These are phyloP conservation scores for Glandiceps talaboti DNA, from an alignment of 53 echinoderm and acorn worm species.

Conservation along the genomic window DNA sequence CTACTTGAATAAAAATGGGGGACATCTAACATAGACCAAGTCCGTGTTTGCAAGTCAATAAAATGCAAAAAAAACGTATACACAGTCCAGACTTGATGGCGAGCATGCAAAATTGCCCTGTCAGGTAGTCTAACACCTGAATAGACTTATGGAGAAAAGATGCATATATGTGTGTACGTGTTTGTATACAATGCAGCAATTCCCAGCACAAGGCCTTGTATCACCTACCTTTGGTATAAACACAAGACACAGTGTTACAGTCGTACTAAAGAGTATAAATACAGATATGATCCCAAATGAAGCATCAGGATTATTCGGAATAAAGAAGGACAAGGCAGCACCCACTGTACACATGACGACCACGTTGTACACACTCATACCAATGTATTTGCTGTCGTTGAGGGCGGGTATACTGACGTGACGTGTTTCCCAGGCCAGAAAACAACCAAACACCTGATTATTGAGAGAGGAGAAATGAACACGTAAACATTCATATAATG, in stretches of 20 bases:
- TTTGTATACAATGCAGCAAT: too few species aligned
- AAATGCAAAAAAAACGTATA: too few species aligned
- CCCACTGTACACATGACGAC: slow-evolving; percentile 89
- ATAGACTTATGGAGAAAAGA: too few species aligned
- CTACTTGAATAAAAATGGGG: too few species aligned
- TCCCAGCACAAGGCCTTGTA: not conserved
- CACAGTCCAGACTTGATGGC: too few species aligned
- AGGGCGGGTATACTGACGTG: slow-evolving; percentile 98
- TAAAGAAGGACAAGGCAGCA: slow-evolving; percentile 72
- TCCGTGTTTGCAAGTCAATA: too few species aligned
- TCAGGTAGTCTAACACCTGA: too few species aligned
- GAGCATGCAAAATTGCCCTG: too few species aligned
- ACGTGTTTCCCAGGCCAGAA: slow-evolving; percentile 92
- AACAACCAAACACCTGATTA: slow-evolving; percentile 94
- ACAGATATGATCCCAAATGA: slow-evolving; percentile 76
- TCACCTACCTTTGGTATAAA: slow-evolving; percentile 87
- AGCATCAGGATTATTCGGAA: slow-evolving; percentile 69
- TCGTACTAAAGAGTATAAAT: slow-evolving; percentile 92
- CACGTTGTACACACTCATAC: slow-evolving; percentile 94
- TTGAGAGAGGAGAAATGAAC: too few species aligned
- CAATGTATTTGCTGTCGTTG: slow-evolving; percentile 99
- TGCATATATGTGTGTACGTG: too few species aligned
- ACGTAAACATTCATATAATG: too few species aligned
- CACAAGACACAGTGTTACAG: slow-evolving; percentile 85
- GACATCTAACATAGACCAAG: too few species aligned